A percentile compares a stretch with the other conserved stretches of the same genome.
Conservation (phyloP, 2,888 invertebrate species). For the Nephrotoma flavescens region DNA sequence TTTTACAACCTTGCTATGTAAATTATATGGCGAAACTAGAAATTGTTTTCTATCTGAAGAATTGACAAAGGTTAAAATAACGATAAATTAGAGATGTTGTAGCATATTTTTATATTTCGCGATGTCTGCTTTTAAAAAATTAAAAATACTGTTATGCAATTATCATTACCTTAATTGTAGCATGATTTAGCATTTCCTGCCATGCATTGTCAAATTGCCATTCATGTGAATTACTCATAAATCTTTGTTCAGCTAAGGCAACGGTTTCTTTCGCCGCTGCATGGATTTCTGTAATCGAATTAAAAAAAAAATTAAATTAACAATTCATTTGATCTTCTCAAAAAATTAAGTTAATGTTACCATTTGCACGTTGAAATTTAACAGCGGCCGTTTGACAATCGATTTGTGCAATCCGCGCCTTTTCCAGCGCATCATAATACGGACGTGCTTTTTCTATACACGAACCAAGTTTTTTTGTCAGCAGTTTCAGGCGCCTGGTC, state of each 20-base stretch:
- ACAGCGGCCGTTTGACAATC: slow-evolving; percentile 86
- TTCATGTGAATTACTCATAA: slow-evolving; percentile 33
- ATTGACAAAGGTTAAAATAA: background rate
- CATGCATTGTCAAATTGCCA: slow-evolving; percentile 85
- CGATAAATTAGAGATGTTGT: background rate
- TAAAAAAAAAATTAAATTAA: background rate
- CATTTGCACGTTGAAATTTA: slow-evolving; percentile 78
- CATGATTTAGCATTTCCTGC: slow-evolving; percentile 96
- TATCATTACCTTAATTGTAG: slow-evolving; percentile 64
- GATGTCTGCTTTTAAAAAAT: background rate
- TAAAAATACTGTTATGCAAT: background rate
- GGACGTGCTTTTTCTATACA: slow-evolving; percentile 82
- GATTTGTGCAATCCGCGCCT: slow-evolving; percentile 58
- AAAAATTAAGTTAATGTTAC: slow-evolving; percentile 28
- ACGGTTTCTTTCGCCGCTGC: slow-evolving; percentile 90
- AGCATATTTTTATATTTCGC: background rate
- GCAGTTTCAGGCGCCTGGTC: slow-evolving; percentile 61
- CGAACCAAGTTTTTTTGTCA: slow-evolving; percentile 67
- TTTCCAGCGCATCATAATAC: slow-evolving; percentile 72
- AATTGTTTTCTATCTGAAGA: background rate
- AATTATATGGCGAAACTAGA: too few species aligned
- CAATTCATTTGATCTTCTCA: background rate
- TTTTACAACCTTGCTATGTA: background rate
- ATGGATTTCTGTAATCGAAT: slow-evolving; percentile 47
- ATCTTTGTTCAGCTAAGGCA: slow-evolving; percentile 70